Conservation (phyloP, 2,888 invertebrate genomes). For the Drosophila neotestacea region DNA sequence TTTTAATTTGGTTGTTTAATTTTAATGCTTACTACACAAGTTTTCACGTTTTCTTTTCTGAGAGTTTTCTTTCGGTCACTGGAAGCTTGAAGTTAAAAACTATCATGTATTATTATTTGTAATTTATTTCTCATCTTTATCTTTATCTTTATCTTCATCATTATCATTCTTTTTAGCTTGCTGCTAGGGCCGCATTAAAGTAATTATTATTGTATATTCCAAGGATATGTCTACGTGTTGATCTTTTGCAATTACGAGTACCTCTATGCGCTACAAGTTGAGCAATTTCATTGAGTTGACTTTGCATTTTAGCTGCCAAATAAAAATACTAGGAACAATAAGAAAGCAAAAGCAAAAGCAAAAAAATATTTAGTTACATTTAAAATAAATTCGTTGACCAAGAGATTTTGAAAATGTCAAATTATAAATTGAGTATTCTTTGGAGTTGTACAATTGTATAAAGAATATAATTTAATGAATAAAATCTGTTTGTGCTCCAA, state of each 20-base stretch:
- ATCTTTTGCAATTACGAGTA: constrained; percentile 70
- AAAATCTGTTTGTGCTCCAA: constrained; percentile 20
- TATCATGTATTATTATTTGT: constrained; percentile 56
- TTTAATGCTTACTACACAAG: constrained; percentile 71
- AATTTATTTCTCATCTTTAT: constrained; percentile 38
- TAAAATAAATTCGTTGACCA: constrained; percentile 63
- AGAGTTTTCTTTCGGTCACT: constrained; percentile 67
- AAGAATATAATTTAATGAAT: constrained; percentile 33
- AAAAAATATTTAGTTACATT: constrained; percentile 1
- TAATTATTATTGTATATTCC: constrained; percentile 80
- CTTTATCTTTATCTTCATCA: constrained; percentile 17
- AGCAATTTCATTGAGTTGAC: constrained; percentile 72
- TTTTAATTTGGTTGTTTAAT: constrained; percentile 42
- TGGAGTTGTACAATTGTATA: constrained; percentile 53
- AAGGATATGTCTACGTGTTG: constrained; percentile 84
- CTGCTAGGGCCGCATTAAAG: constrained; percentile 79
- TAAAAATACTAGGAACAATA: constrained; percentile 56
- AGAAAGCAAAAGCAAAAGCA: constrained; percentile 52
- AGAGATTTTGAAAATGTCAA: constrained; percentile 29
- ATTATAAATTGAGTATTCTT: constrained; percentile 71
- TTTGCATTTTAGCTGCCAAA: constrained; percentile 73
- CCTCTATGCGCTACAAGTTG: constrained; percentile 69
- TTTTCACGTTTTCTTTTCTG: constrained; percentile 54
- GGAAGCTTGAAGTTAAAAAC: constrained; percentile 80
- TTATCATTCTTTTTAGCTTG: constrained; percentile 11